Evolutionary conservation across 2,797 vertebrate genomes (phyloP).

Genomic region (Gallinago nigripennis): DNA sequence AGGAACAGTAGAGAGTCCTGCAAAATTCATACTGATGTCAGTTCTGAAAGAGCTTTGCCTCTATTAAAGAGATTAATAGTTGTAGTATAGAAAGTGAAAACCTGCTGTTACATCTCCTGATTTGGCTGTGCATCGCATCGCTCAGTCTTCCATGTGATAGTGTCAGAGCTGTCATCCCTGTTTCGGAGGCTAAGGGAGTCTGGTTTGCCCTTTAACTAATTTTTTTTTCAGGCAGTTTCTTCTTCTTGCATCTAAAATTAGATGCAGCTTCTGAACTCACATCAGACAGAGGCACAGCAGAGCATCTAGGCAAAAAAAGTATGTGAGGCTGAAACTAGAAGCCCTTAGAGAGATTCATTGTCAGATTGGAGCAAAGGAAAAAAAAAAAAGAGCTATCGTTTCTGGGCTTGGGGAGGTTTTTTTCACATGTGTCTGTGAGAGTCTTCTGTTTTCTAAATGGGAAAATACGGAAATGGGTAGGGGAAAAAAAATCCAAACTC

Average conservation of each 20-base stretch:
- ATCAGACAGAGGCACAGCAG: not conserved
- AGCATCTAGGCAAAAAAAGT: not conserved
- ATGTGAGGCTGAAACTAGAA: not conserved
- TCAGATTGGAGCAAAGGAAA: not conserved
- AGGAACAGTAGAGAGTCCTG: not conserved
- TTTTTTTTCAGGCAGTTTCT: not conserved
- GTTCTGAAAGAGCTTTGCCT: not conserved
- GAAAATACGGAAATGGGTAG: not conserved
- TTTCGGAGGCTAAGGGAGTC: not conserved
- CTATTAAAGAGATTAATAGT: not conserved
- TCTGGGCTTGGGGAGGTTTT: not conserved
- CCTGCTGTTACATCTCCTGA: not conserved
- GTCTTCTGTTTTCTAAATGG: not conserved
- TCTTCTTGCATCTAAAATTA: slow-evolving; percentile 23
- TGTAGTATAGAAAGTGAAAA: not conserved
- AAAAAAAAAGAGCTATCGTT: not conserved
- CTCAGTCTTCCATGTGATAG: not conserved
- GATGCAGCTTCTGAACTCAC: not conserved
- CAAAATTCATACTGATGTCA: not conserved
- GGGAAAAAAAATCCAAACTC: not conserved
- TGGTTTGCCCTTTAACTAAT: not conserved
- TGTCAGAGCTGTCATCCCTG: not conserved
- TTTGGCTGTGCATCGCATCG: not conserved
- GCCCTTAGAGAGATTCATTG: slow-evolving; percentile 41
- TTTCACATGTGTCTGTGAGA: not conserved